A percentile compares a stretch with the other conserved stretches of the same genome.
Conservation (phyloP, 2,888 invertebrate genomes). For the Diadegma fenestrale region DNA sequence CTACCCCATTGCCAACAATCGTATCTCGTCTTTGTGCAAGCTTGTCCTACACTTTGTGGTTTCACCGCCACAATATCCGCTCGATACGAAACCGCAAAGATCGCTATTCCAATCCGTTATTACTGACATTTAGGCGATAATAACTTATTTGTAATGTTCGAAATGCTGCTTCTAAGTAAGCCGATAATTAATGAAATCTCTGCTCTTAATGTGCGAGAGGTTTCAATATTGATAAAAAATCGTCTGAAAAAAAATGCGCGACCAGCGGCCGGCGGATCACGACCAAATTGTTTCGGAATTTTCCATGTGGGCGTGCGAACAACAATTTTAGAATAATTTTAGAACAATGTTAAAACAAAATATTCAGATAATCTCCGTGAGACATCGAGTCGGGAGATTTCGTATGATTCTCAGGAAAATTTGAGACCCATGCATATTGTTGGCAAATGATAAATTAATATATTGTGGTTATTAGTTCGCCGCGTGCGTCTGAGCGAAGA, state of each 20-base stretch:
- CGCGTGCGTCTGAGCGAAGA: constrained; percentile 41
- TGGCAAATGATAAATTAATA: constrained; percentile 52
- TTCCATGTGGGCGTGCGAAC: too few species aligned
- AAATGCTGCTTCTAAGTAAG: neutral
- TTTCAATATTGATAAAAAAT: constrained; percentile 22
- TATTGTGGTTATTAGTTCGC: constrained; percentile 26
- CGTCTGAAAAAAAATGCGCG: too few species aligned
- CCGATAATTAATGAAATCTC: neutral
- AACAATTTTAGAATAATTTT: too few species aligned
- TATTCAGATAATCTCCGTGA: constrained; percentile 57
- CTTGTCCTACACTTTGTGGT: constrained; percentile 48
- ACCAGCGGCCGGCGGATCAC: too few species aligned
- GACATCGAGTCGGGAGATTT: constrained; percentile 40
- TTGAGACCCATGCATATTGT: neutral
- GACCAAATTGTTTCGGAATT: too few species aligned
- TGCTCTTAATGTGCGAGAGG: neutral
- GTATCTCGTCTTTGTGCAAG: constrained; percentile 49
- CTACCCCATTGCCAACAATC: constrained; percentile 2
- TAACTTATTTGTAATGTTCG: neutral
- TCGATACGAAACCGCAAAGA: constrained; percentile 15
- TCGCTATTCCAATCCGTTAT: constrained; percentile 12
- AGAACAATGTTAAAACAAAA: too few species aligned
- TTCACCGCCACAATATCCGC: constrained; percentile 3
- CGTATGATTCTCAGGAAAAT: constrained; percentile 38
- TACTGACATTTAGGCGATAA: neutral